Conservation (phyloP, 2,888 invertebrate genomes). For the Clistopyga incitator region DNA sequence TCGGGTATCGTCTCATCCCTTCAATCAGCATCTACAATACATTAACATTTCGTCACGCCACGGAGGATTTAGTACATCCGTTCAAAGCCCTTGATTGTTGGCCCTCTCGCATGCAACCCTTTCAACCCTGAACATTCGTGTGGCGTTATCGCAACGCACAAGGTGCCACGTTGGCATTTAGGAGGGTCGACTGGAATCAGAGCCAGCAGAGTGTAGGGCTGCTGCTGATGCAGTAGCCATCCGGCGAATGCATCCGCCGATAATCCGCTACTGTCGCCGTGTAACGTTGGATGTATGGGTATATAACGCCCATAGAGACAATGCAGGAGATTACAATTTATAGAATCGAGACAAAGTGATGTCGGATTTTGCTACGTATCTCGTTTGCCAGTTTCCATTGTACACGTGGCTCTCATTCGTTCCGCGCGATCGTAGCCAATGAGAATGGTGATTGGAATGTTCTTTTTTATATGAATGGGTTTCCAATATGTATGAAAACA, state of each 20-base stretch:
- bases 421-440: background rate
- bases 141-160: slow-evolving; percentile 70
- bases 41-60: slow-evolving; percentile 55
- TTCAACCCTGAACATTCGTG: slow-evolving; percentile 66
- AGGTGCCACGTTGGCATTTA: slow-evolving; percentile 47
- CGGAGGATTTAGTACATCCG: slow-evolving; percentile 42
- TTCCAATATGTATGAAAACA: no score
- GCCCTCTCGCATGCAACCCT: slow-evolving; percentile 67
- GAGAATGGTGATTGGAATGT: no score
- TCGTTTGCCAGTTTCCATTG: background rate
- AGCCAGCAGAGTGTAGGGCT: slow-evolving; percentile 55
- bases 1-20: slow-evolving; percentile 20
- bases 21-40: slow-evolving; percentile 42
- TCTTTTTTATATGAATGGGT: no score
- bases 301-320: slow-evolving; percentile 61
- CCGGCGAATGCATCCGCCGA: slow-evolving; percentile 64
- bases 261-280: slow-evolving; percentile 59
- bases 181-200: slow-evolving; percentile 57
- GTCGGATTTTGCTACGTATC: slow-evolving; percentile 12
- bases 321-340: slow-evolving; percentile 65
- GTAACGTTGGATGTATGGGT: slow-evolving; percentile 54
- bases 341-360: slow-evolving; percentile 46
- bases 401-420: background rate
- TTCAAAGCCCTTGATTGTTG: slow-evolving; percentile 39
- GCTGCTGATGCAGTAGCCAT: slow-evolving; percentile 22